Evolutionary conservation across 2,113 vertebrate species (phyloP), one percentile per base, ranked within the genome.

Genomic region (Odontophorus gujanensis): DNA sequence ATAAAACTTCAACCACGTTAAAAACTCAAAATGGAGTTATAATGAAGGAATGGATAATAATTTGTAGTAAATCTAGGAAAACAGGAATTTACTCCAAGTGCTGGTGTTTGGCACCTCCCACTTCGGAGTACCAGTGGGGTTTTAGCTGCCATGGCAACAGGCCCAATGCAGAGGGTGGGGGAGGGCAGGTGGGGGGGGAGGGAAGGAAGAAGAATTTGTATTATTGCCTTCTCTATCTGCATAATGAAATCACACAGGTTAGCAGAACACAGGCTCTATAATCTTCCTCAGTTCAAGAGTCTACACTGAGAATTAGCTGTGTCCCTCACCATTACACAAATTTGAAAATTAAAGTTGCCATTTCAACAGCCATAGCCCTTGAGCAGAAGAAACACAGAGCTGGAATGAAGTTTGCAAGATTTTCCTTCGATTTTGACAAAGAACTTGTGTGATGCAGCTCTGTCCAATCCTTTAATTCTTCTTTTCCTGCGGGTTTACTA

Each of bases 91-190:
- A 2, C 19, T 90, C 34, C 47, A 66, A 51, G 22, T 40, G 5
- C 0, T 40, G 0, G 7, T 79, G 61, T 85, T 91, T 92, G 67
- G 43, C 85, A 82, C 5, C 0, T 16, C 57, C 82, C 24, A 1
- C 0, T 28, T 93, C 34, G 11, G n/a, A 66, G 51, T 84, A 58
- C 65, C 72, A 75, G 34, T n/a, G 79, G 57, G 85, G 79, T 50
- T 95, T 95, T 93, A 93, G 69, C 90, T 95, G 48, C 93, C 80
- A 81, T 93, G 71, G 92, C 73, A 94, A 95, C 93, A 45, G 78
- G 40, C 16, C 4, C 32, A 20, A 12, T 75, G 69, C 53, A 75
- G 66, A 90, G 19, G 16, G n/a, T 47, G 42, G 78, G n/a, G 76
- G 50, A 63, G 71, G 77, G 30, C 11, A 61, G 30, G 38, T 59